A percentile compares a stretch with the other conserved stretches of the same genome.
These are phyloP conservation scores for Eustalomyia histrio DNA, from an alignment of 2,888 invertebrate species.

Conservation along the genomic window DNA sequence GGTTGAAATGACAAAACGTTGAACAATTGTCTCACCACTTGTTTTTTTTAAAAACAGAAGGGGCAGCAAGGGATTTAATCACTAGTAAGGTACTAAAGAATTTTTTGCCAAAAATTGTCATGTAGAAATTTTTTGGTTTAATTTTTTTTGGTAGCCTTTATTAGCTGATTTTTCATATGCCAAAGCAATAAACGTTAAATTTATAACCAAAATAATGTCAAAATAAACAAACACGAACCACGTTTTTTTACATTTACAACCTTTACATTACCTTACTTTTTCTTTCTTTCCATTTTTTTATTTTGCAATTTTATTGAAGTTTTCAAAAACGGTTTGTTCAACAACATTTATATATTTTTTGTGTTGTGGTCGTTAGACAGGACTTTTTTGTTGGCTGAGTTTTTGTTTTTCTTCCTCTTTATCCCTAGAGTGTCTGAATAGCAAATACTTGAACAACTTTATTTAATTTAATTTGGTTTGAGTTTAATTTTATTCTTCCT, in stretches of 20 bases:
- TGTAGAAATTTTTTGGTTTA: constrained; percentile 28
- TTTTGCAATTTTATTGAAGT: constrained; percentile 59
- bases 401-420: constrained; percentile 5
- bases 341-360: constrained; percentile 35
- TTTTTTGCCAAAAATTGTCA: constrained; percentile 23
- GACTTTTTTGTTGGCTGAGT: constrained; percentile 19
- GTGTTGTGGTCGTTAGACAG: constrained; percentile 54
- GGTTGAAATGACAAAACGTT: constrained; percentile 14
- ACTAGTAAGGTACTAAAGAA: background rate
- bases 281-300: constrained; percentile 49
- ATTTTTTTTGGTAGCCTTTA: constrained; percentile 53
- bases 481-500: constrained; percentile 38
- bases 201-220: constrained; percentile 62
- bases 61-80: background rate
- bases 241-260: constrained; percentile 57
- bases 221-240: constrained; percentile 64
- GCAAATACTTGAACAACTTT: constrained; percentile 59
- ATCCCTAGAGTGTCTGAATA: constrained; percentile 55
- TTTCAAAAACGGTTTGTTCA: constrained; percentile 4
- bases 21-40: constrained; percentile 32
- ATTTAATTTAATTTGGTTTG: constrained; percentile 35
- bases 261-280: background rate
- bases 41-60: background rate
- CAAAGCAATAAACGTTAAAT: constrained; percentile 66
- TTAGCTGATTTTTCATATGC: constrained; percentile 66